Base-by-base conservation (phyloP, 2,797 vertebrate genomes). In the Myripristis murdjan region DNA sequence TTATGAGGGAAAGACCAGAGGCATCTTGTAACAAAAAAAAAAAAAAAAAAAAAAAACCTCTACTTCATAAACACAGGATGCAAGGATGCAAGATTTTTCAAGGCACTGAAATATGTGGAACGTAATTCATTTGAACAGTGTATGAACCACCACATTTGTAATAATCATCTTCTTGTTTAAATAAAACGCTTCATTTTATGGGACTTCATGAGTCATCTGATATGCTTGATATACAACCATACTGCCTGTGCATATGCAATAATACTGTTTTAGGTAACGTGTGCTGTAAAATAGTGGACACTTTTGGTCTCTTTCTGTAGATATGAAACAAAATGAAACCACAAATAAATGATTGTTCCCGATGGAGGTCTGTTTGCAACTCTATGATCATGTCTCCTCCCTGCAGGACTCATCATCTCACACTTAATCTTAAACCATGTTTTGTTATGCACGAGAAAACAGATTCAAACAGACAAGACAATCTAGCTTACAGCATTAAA, bases 401-500 rank as follows among this genome's bases (percentile, higher is more conserved):
- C 31, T 49, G 54, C 44, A 65, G 14, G 16, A 2, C 5, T 37
- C 1, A 4, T 11, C 20, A 15, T n/a, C 7, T 12, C 28, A 28
- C 20, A 20, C 20, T 20, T 20, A n/a, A n/a, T n/a, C n/a, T n/a
- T n/a, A n/a, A n/a, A n/a, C n/a, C 20, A 1, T 20, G 20, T 20
- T 1, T 20, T 28, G 4, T 16, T 20, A 24, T 15, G 22, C 20
- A 15, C 37, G 20, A 28, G 62, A 56, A 71, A 20, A 57, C 33
- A 83, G 18, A 28, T 65, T 49, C 62, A 79, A 70, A 64, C 71
- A 92, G 70, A 84, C 81, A 83, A 84, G 62, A 89, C 31, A 70
- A 85, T 64, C 48, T 72, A 71, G 65, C 67, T 88, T 85, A 90
- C 85, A 91, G 85, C 83, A 91, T 90, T 87, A 91, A 91, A 92